Conservation (phyloP, 2,888 invertebrate genomes). For the Acleris holmiana region DNA sequence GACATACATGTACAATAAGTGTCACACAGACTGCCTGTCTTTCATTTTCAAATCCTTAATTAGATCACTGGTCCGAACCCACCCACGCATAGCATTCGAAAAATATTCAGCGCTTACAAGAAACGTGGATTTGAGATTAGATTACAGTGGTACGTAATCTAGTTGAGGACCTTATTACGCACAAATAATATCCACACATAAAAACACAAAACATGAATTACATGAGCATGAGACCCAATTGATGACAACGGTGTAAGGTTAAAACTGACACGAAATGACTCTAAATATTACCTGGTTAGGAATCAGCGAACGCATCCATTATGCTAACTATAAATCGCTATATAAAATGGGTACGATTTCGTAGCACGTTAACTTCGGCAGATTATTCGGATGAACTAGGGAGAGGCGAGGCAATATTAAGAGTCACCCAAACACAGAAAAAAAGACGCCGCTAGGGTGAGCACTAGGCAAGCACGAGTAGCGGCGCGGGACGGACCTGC, state of each 20-base stretch:
- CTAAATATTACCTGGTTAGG: conserved; percentile 53
- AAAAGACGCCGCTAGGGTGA: conserved; percentile 53
- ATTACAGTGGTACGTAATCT: no score
- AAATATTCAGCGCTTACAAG: no score
- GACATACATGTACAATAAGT: no score
- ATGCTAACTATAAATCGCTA: conserved; percentile 1
- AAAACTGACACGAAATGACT: conserved; percentile 49
- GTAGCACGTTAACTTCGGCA: background rate
- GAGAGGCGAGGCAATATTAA: conserved; percentile 51
- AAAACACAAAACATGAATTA: conserved; percentile 48
- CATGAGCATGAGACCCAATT: conserved; percentile 41
- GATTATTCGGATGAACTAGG: conserved; percentile 12
- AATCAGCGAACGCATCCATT: background rate
- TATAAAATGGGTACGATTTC: background rate
- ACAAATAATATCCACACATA: conserved; percentile 49
- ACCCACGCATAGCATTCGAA: no score
- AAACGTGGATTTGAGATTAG: no score
- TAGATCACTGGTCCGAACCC: no score
- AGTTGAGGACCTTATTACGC: conserved; percentile 11
- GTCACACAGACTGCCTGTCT: no score
- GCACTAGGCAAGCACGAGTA: conserved; percentile 46
- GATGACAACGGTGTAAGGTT: conserved; percentile 40
- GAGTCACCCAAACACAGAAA: conserved; percentile 54
- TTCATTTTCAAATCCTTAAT: no score
- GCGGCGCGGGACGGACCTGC: conserved; percentile 87